phyloP scores from a whole-genome alignment of 2,797 vertebrate genomes.

The Argentina silus region DNA sequence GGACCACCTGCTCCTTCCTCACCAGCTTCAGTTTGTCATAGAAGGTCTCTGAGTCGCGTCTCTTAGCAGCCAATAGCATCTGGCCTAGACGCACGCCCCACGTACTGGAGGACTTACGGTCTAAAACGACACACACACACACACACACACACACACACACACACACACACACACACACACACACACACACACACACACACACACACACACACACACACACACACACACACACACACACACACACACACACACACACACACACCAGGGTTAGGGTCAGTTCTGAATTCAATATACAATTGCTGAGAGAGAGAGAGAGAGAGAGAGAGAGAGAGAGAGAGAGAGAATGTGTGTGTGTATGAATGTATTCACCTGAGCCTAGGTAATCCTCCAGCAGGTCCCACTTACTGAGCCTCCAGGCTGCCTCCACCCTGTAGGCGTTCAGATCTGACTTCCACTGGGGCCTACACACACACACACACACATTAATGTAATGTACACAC shows the following conservation, averaged over 20 bases:
- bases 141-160: slow-evolving; percentile 1
- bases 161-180: neutral
- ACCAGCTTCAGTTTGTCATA: slow-evolving; percentile 90
- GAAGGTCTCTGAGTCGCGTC: slow-evolving; percentile 82
- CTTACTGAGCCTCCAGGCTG: slow-evolving; percentile 95
- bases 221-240: neutral
- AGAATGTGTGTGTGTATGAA: neutral
- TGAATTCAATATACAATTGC: neutral
- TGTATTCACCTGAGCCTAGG: slow-evolving; percentile 84
- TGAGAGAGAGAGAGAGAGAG: too few species aligned
- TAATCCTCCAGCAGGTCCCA: slow-evolving; percentile 97
- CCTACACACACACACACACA: slow-evolving; percentile 65
- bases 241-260: neutral
- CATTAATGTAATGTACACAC: neutral
- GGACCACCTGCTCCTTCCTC: slow-evolving; percentile 94
- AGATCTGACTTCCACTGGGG: slow-evolving; percentile 94
- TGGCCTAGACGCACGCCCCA: slow-evolving; percentile 94
- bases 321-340: too few species aligned
- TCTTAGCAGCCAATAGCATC: slow-evolving; percentile 90
- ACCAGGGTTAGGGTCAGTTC: neutral
- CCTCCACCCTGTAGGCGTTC: slow-evolving; percentile 96
- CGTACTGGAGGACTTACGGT: slow-evolving; percentile 84
- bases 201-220: neutral
- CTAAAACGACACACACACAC: slow-evolving; percentile 63
- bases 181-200: neutral